phyloP scores from a whole-genome alignment of 2,888 invertebrate genomes.

The Pachliopta kotzebuea region DNA sequence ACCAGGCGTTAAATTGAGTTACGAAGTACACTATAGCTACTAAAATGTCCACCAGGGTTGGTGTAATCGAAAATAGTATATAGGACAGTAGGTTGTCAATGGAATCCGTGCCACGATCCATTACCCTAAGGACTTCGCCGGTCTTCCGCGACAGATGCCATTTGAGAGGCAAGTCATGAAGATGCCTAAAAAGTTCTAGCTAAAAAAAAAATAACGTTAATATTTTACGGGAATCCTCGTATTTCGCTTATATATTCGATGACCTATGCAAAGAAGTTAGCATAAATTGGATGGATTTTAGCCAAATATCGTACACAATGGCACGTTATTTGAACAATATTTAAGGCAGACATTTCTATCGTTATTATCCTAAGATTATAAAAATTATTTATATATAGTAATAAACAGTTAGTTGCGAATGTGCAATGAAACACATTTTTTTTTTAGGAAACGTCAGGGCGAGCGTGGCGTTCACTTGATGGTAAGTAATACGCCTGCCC shows the following conservation, averaged over 20 bases:
- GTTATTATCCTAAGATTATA: too few species aligned
- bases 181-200: constrained; percentile 91
- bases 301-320: too few species aligned
- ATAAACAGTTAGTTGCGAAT: too few species aligned
- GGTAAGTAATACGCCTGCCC: too few species aligned
- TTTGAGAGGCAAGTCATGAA: constrained; percentile 93
- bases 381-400: too few species aligned
- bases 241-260: neutral
- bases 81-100: constrained; percentile 96
- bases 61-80: constrained; percentile 95
- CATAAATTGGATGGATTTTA: neutral
- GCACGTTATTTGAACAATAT: too few species aligned
- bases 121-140: constrained; percentile 96
- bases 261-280: neutral
- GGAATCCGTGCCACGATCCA: constrained; percentile 98
- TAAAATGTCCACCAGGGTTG: constrained; percentile 95
- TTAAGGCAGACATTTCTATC: too few species aligned
- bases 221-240: neutral
- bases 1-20: constrained; percentile 93
- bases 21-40: constrained; percentile 95
- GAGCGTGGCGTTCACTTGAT: too few species aligned
- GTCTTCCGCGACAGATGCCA: constrained; percentile 98
- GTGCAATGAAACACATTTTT: too few species aligned
- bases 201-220: constrained; percentile 54
- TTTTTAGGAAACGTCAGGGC: too few species aligned